A percentile compares a stretch with the other conserved stretches of the same genome.
These are phyloP conservation scores for Tetragnatha montana DNA, from an alignment of 2,888 invertebrate genomes.

Conservation along the genomic window DNA sequence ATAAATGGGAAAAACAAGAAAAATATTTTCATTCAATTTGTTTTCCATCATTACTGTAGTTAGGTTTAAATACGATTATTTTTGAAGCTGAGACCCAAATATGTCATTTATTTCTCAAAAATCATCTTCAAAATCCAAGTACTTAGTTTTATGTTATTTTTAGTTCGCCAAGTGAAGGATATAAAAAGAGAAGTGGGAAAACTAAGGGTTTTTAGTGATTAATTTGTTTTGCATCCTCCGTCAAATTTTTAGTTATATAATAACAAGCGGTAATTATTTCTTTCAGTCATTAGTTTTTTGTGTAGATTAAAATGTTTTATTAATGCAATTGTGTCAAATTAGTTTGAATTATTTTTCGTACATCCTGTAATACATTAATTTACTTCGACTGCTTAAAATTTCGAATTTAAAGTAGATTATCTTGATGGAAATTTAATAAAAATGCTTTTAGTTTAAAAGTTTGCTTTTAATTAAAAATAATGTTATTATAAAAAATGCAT, in stretches of 20 bases:
- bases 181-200: background rate
- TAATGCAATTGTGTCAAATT: too few relatives aligned
- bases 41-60: slow-evolving; percentile 24
- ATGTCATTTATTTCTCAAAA: background rate
- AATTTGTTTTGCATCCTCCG: background rate
- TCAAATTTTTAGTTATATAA: background rate
- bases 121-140: background rate
- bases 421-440: too few relatives aligned
- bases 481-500: too few relatives aligned
- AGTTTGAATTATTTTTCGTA: too few relatives aligned
- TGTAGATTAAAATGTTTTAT: background rate
- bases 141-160: background rate
- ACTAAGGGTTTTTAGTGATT: background rate
- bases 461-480: too few relatives aligned
- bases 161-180: background rate
- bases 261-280: background rate
- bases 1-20: slow-evolving; percentile 11
- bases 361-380: too few relatives aligned
- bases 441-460: too few relatives aligned
- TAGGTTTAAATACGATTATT: slow-evolving; percentile 28
- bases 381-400: too few relatives aligned
- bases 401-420: too few relatives aligned
- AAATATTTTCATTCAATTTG: slow-evolving; percentile 37
- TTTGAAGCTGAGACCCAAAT: background rate
- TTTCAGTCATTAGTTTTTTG: background rate